A percentile compares a stretch with the other conserved stretches of the same genome.
These are phyloP conservation scores for Leptopterna dolabrata DNA, from an alignment of 2,888 invertebrate species.

Conservation along the genomic window DNA sequence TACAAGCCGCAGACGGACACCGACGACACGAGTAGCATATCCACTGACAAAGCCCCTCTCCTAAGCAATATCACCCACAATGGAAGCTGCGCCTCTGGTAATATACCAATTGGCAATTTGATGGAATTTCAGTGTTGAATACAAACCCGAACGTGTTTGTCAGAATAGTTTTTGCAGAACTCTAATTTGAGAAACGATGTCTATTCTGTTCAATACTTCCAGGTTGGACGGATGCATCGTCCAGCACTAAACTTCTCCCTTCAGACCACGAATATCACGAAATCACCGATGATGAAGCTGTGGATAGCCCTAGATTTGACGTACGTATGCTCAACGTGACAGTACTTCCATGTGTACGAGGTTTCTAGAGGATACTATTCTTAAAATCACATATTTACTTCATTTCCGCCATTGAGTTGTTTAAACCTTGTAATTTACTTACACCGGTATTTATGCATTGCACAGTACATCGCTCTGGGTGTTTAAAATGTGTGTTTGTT, in stretches of 20 bases:
- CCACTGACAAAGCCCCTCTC: constrained; percentile 67
- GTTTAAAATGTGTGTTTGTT: too few species aligned
- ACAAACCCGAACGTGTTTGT: too few species aligned
- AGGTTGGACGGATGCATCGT: constrained; percentile 57
- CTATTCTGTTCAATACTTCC: not conserved
- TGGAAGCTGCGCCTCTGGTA: constrained; percentile 49
- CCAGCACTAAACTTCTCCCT: constrained; percentile 64
- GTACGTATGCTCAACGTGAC: constrained; percentile 62
- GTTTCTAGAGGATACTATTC: too few species aligned
- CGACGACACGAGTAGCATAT: constrained; percentile 63
- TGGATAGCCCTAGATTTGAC: constrained; percentile 67
- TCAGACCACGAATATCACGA: constrained; percentile 83
- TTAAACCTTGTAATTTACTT: too few species aligned
- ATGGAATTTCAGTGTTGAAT: too few species aligned
- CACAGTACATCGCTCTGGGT: too few species aligned
- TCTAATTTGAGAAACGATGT: too few species aligned
- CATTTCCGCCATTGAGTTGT: too few species aligned
- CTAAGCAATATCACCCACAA: constrained; percentile 62
- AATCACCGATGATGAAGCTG: constrained; percentile 81
- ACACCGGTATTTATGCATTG: too few species aligned
- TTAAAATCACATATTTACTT: too few species aligned
- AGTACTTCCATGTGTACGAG: not conserved
- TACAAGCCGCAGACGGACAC: constrained; percentile 87
- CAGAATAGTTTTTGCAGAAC: not conserved
- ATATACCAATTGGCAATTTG: not conserved